phyloP scores from a whole-genome alignment of 2,888 invertebrate genomes.

The Stenodema calcarata region DNA sequence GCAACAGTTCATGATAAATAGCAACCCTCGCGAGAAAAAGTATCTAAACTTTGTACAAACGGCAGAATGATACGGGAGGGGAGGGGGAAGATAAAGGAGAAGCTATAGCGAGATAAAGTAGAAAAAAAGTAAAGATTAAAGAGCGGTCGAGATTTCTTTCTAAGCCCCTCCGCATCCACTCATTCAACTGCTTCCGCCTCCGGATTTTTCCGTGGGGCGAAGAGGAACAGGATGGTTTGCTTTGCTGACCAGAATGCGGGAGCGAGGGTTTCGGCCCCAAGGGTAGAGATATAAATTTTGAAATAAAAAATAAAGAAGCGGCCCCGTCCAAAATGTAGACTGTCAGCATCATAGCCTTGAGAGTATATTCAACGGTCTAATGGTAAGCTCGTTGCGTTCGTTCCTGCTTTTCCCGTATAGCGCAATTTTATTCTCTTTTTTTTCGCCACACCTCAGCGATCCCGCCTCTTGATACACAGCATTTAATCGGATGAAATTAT shows the following conservation, averaged over 20 bases:
- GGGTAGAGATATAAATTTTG: background rate
- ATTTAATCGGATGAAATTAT: no score
- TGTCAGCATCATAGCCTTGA: background rate
- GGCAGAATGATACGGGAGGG: slow-evolving; percentile 1
- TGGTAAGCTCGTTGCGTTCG: background rate
- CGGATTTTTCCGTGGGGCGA: background rate
- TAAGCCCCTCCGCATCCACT: background rate
- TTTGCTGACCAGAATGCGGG: background rate
- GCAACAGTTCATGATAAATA: background rate
- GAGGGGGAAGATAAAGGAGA: background rate
- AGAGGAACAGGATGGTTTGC: background rate
- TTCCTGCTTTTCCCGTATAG: background rate
- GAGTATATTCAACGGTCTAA: background rate
- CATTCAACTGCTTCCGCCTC: background rate
- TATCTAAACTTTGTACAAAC: background rate
- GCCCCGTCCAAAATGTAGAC: background rate
- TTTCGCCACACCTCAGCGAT: background rate
- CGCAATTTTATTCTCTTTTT: background rate
- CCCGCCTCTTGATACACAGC: background rate
- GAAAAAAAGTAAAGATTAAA: slow-evolving; percentile 40
- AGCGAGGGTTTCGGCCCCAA: background rate
- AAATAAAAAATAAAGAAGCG: background rate
- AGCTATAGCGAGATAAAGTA: slow-evolving; percentile 8
- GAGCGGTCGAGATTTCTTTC: slow-evolving; percentile 36
- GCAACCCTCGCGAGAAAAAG: background rate